These are phyloP conservation scores for Sarcoramphus papa DNA, from an alignment of 2,797 vertebrate genomes.

Conservation along the genomic window DNA sequence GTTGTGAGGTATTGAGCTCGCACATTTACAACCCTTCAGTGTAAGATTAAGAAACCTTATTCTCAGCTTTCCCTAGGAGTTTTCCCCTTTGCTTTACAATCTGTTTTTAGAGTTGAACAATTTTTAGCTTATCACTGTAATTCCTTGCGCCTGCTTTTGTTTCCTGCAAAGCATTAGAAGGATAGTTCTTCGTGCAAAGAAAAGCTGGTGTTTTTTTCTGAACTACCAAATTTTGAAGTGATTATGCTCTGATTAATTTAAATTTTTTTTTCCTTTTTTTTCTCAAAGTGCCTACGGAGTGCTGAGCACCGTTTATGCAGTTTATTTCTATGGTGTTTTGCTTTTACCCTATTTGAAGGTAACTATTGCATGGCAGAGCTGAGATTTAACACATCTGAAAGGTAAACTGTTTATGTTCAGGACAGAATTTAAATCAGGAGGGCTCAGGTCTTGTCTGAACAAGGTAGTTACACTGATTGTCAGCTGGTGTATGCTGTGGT, in stretches of 20 bases:
- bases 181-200: not conserved
- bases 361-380: not conserved
- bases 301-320: not conserved
- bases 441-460: not conserved
- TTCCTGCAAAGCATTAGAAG: not conserved
- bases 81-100: not conserved
- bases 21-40: conserved; percentile 28
- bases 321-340: not conserved
- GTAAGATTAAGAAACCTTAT: conserved; percentile 6
- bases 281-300: not conserved
- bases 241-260: not conserved
- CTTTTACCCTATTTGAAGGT: not conserved
- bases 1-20: conserved; percentile 39
- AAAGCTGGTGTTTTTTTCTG: not conserved
- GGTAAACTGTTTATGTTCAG: not conserved
- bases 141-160: conserved; percentile 11
- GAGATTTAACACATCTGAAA: not conserved
- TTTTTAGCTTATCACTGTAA: conserved; percentile 32
- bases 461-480: not conserved
- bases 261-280: not conserved
- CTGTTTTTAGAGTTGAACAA: conserved; percentile 5
- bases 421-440: not conserved
- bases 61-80: conserved; percentile 23
- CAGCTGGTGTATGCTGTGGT: not conserved
- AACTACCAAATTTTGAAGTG: not conserved